phyloP scores from a whole-genome alignment of 2,797 vertebrate species.

The Xerus rutilus region DNA sequence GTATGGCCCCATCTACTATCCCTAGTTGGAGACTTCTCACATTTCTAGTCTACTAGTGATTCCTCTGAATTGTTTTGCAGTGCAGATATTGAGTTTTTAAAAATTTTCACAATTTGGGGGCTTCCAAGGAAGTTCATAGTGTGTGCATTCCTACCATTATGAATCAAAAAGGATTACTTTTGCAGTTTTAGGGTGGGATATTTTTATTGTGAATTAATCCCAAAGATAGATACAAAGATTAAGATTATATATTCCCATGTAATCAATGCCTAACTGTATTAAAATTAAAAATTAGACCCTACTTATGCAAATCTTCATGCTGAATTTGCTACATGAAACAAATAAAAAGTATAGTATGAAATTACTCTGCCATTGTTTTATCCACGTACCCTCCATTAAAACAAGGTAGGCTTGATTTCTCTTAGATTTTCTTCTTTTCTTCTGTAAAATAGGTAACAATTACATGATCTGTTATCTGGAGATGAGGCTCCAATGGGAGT shows the following conservation, averaged over 20 bases:
- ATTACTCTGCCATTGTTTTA: background rate
- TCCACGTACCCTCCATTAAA: background rate
- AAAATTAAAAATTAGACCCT: constrained; percentile 30
- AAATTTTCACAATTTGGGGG: background rate
- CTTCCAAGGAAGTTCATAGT: background rate
- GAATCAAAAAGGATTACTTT: constrained; percentile 27
- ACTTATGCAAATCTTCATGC: background rate
- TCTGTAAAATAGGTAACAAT: background rate
- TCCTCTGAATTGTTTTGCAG: background rate
- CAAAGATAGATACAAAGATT: background rate
- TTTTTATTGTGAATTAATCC: constrained; percentile 23
- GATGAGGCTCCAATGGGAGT: background rate
- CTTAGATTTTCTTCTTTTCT: background rate
- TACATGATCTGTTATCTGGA: background rate
- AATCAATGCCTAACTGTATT: background rate
- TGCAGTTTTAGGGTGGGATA: background rate
- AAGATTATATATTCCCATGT: background rate
- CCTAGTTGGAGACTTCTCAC: background rate
- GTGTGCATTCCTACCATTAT: background rate
- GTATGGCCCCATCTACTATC: background rate
- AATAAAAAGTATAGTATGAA: background rate
- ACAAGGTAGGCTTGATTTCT: background rate
- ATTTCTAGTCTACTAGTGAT: background rate
- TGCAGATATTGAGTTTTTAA: background rate
- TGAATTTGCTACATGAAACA: background rate